phyloP scores from a whole-genome alignment of 1,140 invertebrate genomes.

The Drosophila quadrilineata region DNA sequence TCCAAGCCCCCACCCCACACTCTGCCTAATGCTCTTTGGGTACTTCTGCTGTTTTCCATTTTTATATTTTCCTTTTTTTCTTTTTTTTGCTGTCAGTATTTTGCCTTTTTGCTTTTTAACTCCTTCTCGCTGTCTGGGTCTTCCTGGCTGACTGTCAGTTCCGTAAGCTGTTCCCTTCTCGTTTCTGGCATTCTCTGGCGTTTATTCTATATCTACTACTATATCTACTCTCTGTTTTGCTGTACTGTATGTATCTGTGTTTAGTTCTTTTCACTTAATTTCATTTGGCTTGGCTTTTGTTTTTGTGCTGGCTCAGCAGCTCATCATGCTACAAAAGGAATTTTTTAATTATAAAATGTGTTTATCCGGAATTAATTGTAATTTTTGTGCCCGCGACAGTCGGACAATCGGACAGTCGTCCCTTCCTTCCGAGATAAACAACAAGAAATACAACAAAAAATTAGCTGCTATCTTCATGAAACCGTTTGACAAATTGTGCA shows the following conservation, averaged over 20 bases:
- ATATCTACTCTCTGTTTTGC: neutral
- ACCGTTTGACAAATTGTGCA: constrained; percentile 16
- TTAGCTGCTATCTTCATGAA: constrained; percentile 13
- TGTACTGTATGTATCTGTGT: constrained; percentile 14
- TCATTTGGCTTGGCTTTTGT: constrained; percentile 42
- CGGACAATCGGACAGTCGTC: neutral
- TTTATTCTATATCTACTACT: too few relatives aligned
- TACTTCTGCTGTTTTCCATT: neutral
- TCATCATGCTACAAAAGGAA: constrained; percentile 56
- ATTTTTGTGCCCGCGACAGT: constrained; percentile 29
- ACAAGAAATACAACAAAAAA: constrained; percentile 13
- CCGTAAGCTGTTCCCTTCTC: constrained; percentile 49
- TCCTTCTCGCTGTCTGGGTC: constrained; percentile 1
- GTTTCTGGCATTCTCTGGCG: constrained; percentile 9
- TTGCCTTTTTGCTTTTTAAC: constrained; percentile 13
- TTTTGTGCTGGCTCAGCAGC: constrained; percentile 34
- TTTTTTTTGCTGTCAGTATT: constrained; percentile 42
- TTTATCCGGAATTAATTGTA: constrained; percentile 78
- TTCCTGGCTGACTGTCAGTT: constrained; percentile 41
- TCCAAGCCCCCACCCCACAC: too few relatives aligned
- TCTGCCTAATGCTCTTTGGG: neutral
- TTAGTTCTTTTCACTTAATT: constrained; percentile 58
- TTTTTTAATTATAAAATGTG: constrained; percentile 80
- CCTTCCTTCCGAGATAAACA: too few relatives aligned
- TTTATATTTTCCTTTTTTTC: constrained; percentile 1